phyloP scores from a whole-genome alignment of 2,797 vertebrate genomes.

The Staurois parvus region DNA sequence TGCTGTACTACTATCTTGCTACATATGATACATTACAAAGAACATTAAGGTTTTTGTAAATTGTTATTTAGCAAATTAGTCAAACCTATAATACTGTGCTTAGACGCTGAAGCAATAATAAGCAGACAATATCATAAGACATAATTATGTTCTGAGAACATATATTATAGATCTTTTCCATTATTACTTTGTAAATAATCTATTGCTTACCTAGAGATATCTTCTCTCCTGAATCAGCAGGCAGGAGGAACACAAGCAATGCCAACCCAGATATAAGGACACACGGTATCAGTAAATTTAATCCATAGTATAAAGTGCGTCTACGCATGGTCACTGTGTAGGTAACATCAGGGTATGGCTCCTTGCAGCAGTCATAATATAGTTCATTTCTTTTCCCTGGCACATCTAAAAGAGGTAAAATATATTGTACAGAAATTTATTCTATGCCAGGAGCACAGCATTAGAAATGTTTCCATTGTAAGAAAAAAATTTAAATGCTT shows the following conservation, averaged over 20 bases:
- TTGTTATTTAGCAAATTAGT: slow-evolving; percentile 15
- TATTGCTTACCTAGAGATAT: slow-evolving; percentile 85
- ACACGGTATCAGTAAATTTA: slow-evolving; percentile 91
- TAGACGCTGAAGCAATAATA: neutral
- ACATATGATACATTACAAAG: neutral
- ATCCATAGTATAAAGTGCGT: slow-evolving; percentile 89
- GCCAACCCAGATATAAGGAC: slow-evolving; percentile 91
- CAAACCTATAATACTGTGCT: neutral
- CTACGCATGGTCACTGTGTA: slow-evolving; percentile 91
- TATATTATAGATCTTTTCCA: neutral
- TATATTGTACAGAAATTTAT: neutral
- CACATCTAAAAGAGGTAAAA: slow-evolving; percentile 74
- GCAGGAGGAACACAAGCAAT: slow-evolving; percentile 88
- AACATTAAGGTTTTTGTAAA: neutral
- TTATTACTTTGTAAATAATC: slow-evolving; percentile 7
- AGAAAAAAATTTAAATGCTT: too few species aligned
- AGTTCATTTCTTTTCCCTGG: slow-evolving; percentile 89
- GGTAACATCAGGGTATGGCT: slow-evolving; percentile 91
- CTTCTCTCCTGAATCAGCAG: slow-evolving; percentile 94
- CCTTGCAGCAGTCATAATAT: slow-evolving; percentile 92
- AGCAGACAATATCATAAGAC: neutral
- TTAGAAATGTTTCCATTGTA: neutral
- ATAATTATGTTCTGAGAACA: neutral
- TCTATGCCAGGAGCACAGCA: neutral
- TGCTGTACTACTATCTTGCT: neutral